Percentiles rank a stretch among this genome's conserved stretches.
Conservation (phyloP, 2,113 vertebrate genomes). For the Callipepla californica region DNA sequence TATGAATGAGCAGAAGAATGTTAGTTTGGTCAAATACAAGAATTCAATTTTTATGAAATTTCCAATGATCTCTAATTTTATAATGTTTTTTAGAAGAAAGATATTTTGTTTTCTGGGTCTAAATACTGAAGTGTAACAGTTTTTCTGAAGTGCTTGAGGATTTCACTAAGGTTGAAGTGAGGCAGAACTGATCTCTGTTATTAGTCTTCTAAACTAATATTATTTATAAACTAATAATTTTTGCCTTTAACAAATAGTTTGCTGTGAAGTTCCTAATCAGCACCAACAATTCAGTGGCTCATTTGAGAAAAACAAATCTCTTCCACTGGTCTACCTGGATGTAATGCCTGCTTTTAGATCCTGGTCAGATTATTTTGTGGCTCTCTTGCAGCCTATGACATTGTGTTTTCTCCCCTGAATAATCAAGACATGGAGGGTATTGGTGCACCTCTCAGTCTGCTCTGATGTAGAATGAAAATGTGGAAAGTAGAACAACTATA, state of each 20-base stretch:
- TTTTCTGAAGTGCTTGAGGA: not conserved
- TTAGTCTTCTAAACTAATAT: accelerated
- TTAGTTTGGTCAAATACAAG: not conserved
- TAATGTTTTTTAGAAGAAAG: accelerated
- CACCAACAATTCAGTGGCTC: not conserved
- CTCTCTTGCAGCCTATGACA: not conserved
- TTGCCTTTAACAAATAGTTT: not conserved
- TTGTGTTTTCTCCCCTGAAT: not conserved
- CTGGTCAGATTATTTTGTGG: not conserved
- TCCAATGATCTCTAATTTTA: not conserved
- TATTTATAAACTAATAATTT: not conserved
- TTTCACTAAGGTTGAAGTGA: not conserved
- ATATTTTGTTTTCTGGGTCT: not conserved
- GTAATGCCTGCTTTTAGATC: not conserved
- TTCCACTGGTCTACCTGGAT: not conserved
- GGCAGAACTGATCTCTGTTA: not conserved
- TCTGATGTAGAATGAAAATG: not conserved
- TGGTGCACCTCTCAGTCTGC: not conserved
- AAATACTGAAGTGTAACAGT: not conserved
- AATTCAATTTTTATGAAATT: accelerated
- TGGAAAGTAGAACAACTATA: not conserved
- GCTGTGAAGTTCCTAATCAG: not conserved
- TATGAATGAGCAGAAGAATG: not conserved
- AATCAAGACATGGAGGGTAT: accelerated
- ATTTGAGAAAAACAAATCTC: not conserved